Conservation (phyloP, 2,888 invertebrate species). For the Drosophila melanosoma region DNA sequence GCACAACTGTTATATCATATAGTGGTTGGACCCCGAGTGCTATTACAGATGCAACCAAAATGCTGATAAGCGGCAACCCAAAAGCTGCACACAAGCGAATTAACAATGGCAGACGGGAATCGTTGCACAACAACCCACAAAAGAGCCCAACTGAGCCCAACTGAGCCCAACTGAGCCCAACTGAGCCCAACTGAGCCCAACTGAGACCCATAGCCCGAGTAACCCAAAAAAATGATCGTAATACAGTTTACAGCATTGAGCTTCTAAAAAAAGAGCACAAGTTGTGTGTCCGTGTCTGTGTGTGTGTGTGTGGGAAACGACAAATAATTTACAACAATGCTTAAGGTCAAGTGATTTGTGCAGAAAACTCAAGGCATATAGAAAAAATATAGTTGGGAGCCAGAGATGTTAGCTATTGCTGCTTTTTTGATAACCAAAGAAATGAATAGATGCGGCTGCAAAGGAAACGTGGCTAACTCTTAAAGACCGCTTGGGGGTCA, state of each 20-base stretch:
- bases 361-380: slow-evolving; percentile 78
- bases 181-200: slow-evolving; percentile 43
- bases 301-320: slow-evolving; percentile 76
- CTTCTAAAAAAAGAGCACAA: slow-evolving; percentile 56
- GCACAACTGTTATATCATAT: slow-evolving; percentile 44
- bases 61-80: slow-evolving; percentile 54
- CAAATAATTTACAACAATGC: slow-evolving; percentile 81
- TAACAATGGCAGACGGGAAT: slow-evolving; percentile 61
- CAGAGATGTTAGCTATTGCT: slow-evolving; percentile 45
- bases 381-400: slow-evolving; percentile 72
- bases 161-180: slow-evolving; percentile 42
- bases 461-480: slow-evolving; percentile 72
- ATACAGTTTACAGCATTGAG: slow-evolving; percentile 68
- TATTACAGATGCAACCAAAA: slow-evolving; percentile 35
- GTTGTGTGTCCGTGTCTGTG: slow-evolving; percentile 30
- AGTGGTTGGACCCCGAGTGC: slow-evolving; percentile 26
- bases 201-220: slow-evolving; percentile 48
- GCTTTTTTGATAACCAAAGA: slow-evolving; percentile 72
- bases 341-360: slow-evolving; percentile 79
- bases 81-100: slow-evolving; percentile 25
- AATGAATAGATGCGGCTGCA: slow-evolving; percentile 63
- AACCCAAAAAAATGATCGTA: slow-evolving; percentile 65
- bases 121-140: slow-evolving; percentile 70
- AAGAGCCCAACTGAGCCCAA: slow-evolving; percentile 48
- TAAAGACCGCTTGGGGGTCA: slow-evolving; percentile 71